Evolutionary conservation across 1,140 invertebrate genomes (phyloP).

Genomic region (Copidosoma floridanum): DNA sequence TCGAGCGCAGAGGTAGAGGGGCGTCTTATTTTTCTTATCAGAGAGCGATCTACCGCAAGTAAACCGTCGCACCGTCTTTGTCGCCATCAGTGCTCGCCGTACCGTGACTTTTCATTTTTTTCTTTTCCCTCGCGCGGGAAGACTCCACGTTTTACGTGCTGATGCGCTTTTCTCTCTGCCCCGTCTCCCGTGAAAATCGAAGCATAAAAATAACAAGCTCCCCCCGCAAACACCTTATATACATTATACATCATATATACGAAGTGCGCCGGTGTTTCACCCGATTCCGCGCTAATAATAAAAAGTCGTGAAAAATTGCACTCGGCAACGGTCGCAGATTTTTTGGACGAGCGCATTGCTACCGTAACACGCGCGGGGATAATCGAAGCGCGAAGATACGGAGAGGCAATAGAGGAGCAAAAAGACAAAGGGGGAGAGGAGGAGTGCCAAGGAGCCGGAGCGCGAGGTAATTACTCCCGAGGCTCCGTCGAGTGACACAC

Average conservation of each 20-base stretch:
- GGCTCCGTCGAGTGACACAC: constrained; percentile 19
- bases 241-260: too few species aligned
- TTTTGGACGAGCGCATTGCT: too few species aligned
- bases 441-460: neutral
- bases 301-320: too few species aligned
- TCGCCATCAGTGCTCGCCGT: constrained; percentile 31
- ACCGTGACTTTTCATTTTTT: too few species aligned
- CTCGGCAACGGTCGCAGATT: too few species aligned
- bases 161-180: too few species aligned
- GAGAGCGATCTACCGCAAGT: constrained; percentile 55
- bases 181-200: too few species aligned
- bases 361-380: constrained; percentile 24
- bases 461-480: constrained; percentile 4
- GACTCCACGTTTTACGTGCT: too few species aligned
- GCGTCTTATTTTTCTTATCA: constrained; percentile 48
- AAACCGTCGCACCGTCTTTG: constrained; percentile 48
- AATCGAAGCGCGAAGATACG: constrained; percentile 14
- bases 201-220: constrained; percentile 17
- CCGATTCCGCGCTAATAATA: too few species aligned
- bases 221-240: too few species aligned
- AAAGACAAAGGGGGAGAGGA: neutral
- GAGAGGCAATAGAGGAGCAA: constrained; percentile 10
- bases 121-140: too few species aligned
- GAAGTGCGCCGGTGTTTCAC: too few species aligned
- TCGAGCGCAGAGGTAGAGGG: constrained; percentile 38